Percentiles rank a stretch among this genome's conserved stretches.
Evolutionary conservation across 2,797 vertebrate species (phyloP).

Genomic region (Iguana delicatissima): DNA sequence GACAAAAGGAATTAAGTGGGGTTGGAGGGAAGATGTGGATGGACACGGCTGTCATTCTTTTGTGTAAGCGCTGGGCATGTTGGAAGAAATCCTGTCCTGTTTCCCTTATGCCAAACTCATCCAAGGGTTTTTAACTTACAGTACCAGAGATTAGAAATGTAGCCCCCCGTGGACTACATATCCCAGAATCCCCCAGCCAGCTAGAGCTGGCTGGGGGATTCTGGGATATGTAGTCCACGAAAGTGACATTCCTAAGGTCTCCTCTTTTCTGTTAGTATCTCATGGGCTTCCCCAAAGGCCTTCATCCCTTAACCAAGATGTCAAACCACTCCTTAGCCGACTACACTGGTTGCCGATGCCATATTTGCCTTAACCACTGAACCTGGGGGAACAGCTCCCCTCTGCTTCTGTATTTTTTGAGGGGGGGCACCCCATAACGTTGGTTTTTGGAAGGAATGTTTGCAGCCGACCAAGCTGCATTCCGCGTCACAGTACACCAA

Average conservation of each 20-base stretch:
- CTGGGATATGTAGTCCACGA: neutral
- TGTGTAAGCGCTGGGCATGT: too few species aligned
- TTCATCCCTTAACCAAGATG: neutral
- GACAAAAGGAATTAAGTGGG: too few species aligned
- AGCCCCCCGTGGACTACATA: too few species aligned
- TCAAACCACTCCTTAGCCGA: neutral
- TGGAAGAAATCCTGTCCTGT: too few species aligned
- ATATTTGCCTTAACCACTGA: constrained; percentile 24
- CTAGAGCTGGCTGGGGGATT: neutral
- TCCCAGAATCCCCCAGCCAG: neutral
- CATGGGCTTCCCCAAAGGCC: neutral
- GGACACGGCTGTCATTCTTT: neutral
- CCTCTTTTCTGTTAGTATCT: neutral
- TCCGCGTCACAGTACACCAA: neutral
- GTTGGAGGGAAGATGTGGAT: neutral
- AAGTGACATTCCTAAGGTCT: neutral
- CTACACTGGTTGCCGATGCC: neutral
- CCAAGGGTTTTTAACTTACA: too few species aligned
- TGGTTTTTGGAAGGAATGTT: neutral
- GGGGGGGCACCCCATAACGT: neutral
- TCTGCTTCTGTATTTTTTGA: neutral
- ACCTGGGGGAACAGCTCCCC: too few species aligned
- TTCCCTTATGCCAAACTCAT: too few species aligned
- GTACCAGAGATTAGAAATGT: too few species aligned
- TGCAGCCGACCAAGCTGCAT: too few species aligned